Evolutionary conservation across 2,888 invertebrate genomes (phyloP).

Genomic region (Synanthedon andrenaeformis): DNA sequence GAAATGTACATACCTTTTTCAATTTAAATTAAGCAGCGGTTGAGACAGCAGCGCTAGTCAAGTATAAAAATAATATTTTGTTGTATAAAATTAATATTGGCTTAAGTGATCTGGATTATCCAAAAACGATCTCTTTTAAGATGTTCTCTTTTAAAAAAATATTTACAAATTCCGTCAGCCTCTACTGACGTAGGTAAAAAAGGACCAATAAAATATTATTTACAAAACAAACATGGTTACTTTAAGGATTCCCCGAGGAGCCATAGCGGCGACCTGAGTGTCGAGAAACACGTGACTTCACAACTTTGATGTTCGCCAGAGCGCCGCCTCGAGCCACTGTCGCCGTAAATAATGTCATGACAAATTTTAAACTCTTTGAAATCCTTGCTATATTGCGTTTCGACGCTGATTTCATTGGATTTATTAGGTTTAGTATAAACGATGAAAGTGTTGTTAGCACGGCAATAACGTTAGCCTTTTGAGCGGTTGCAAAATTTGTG

Average conservation of each 20-base stretch:
- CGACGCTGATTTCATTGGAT: slow-evolving; percentile 46
- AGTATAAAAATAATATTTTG: too few relatives aligned
- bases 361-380: slow-evolving; percentile 63
- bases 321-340: slow-evolving; percentile 25
- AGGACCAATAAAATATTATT: slow-evolving; percentile 51
- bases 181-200: slow-evolving; percentile 8
- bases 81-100: too few relatives aligned
- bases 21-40: too few relatives aligned
- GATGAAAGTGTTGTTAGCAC: slow-evolving; percentile 19
- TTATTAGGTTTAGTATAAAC: slow-evolving; percentile 38
- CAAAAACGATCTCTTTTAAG: too few relatives aligned
- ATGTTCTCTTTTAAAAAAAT: too few relatives aligned
- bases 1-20: too few relatives aligned
- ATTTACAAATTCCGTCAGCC: too few relatives aligned
- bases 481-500: slow-evolving; percentile 17
- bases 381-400: slow-evolving; percentile 25
- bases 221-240: slow-evolving; percentile 57
- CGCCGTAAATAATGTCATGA: slow-evolving; percentile 60
- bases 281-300: slow-evolving; percentile 33
- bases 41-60: too few relatives aligned
- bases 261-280: slow-evolving; percentile 45
- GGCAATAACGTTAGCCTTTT: slow-evolving; percentile 25
- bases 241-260: slow-evolving; percentile 48
- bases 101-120: too few relatives aligned
- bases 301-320: slow-evolving; percentile 35